Base-by-base conservation (phyloP, 1,140 invertebrate genomes). In the Eciton burchellii region DNA sequence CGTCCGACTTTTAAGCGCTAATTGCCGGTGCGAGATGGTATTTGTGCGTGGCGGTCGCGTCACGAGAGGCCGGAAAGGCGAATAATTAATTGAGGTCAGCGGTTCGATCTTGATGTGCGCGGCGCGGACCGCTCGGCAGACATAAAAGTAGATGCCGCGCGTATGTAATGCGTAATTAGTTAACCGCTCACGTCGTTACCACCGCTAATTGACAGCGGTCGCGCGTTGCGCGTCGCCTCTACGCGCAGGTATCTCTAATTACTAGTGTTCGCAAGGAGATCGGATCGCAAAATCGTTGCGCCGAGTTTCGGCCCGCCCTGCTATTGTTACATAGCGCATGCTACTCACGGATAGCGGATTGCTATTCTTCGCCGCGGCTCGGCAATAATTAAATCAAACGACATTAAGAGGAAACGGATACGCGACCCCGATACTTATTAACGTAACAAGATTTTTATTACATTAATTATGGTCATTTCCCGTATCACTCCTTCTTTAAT, bases 161-260 rank as follows among this genome's bases (percentile, higher is more conserved):
- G 47, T n/a, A 56, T 43, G 14, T 77, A 66, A 49, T 49, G 49
- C n/a, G 45, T 68, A 79, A 79, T 79, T 79, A 68, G 63, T 70
- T 66, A 77, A 77, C 62, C 47, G 74, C 62, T 77, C 62, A 66
- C 62, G 74, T 79, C 63, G 63, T 79, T 70, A 43, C 74, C 74
- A 56, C 21, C 35, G 41, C 63, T 79, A 79, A 79, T 79, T 79
- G 63, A 68, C 49, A 79, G 49, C 49, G n/a, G 63, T 70, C 62
- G 62, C 26, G 72, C 70, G 70, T 60, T 74, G 35, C 70, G 19
- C 57, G 72, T 76, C 49, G 63, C 16, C 74, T 79, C 54, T 70
- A n/a, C n/a, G n/a, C 74, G 47, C 35, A 79, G 49, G 47, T 21
- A 79, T 70, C 21, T 70, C 63, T 70, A 79, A 79, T 79, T 79